Evolutionary conservation across 2,113 vertebrate genomes (phyloP).

Genomic region (Entelurus aequoreus): DNA sequence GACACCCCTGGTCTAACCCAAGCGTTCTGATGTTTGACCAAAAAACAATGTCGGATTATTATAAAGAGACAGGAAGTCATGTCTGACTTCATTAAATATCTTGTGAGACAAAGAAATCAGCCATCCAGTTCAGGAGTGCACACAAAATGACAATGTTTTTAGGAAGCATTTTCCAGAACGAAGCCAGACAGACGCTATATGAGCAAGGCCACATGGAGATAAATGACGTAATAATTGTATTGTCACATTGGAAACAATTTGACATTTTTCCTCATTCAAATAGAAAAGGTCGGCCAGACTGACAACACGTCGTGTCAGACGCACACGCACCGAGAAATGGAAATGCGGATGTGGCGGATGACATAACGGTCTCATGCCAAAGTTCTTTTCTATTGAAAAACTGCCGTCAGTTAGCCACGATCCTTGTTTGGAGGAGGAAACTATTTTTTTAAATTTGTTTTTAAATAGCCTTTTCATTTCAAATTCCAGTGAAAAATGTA

Average conservation of each 20-base stretch:
- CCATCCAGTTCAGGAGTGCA: not conserved
- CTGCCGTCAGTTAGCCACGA: no score
- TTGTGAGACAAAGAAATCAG: not conserved
- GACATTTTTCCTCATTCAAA: slow-evolving; percentile 8
- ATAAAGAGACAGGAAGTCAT: not conserved
- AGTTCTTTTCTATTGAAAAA: not conserved
- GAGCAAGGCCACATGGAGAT: not conserved
- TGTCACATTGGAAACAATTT: not conserved
- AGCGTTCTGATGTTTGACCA: not conserved
- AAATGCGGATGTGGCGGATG: not conserved
- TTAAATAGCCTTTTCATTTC: no score
- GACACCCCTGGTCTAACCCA: not conserved
- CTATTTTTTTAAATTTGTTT: no score
- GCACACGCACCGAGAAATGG: not conserved
- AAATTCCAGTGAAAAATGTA: no score
- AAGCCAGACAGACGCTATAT: not conserved
- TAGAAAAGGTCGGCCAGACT: not conserved
- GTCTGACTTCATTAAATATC: not conserved
- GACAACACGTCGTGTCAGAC: not conserved
- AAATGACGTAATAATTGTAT: not conserved
- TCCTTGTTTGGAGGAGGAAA: no score
- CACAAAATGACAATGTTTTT: not conserved
- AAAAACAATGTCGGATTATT: not conserved
- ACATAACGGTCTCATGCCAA: not conserved
- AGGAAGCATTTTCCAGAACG: not conserved